These are phyloP conservation scores for Illadopsis cleaveri DNA, from an alignment of 2,113 vertebrate species.

Conservation along the genomic window DNA sequence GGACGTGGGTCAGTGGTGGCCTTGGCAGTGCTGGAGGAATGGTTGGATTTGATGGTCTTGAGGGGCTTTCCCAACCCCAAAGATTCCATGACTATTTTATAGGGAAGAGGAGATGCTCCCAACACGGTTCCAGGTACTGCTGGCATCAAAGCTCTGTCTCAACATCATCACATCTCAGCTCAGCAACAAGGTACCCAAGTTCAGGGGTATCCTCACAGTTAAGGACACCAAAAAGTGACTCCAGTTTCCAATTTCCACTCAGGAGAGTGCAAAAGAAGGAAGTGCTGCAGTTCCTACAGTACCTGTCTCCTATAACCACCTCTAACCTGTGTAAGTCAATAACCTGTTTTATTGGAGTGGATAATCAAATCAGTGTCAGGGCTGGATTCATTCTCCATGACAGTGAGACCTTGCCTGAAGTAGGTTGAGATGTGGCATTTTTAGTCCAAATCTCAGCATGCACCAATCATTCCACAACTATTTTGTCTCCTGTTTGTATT, in stretches of 20 bases:
- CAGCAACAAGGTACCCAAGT: background rate
- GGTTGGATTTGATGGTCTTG: rapidly evolving
- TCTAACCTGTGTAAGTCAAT: background rate
- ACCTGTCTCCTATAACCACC: background rate
- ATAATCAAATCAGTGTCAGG: background rate
- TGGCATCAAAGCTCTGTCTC: background rate
- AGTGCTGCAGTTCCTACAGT: background rate
- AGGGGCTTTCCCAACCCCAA: background rate
- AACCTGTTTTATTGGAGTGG: background rate
- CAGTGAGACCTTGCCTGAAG: background rate
- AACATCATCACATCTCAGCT: background rate
- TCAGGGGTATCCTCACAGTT: background rate
- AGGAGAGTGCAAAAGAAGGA: background rate
- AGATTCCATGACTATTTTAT: background rate
- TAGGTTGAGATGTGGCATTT: background rate
- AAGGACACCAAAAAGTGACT: background rate
- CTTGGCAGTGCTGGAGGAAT: background rate
- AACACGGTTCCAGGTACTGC: rapidly evolving
- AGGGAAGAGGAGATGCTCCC: background rate
- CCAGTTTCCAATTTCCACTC: background rate
- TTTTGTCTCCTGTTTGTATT: background rate
- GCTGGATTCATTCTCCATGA: background rate
- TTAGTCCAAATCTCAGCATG: background rate
- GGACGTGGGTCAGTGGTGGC: background rate
- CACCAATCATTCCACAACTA: background rate